Percentiles rank a stretch among this genome's conserved stretches.
phyloP scores from a whole-genome alignment of 1,140 invertebrate genomes.

The Hypsibius dujardini region DNA sequence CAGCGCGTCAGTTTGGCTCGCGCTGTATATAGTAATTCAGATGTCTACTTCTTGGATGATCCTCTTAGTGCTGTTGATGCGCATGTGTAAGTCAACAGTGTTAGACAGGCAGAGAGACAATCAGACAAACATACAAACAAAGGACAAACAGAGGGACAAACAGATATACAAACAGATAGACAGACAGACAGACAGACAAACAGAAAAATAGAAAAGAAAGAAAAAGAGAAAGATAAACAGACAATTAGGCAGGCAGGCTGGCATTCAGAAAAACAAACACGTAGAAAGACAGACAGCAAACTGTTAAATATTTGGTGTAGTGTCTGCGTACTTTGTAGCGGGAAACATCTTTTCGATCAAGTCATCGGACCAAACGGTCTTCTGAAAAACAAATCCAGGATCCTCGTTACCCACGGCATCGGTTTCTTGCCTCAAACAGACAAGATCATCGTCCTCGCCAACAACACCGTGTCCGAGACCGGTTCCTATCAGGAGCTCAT shows the following conservation, averaged over 20 bases:
- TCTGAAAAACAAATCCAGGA: slow-evolving; percentile 53
- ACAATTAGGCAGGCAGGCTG: too few relatives aligned
- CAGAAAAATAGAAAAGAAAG: too few relatives aligned
- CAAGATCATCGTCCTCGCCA: slow-evolving; percentile 63
- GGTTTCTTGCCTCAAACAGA: slow-evolving; percentile 71
- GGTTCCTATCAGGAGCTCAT: slow-evolving; percentile 64
- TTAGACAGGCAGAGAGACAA: too few relatives aligned
- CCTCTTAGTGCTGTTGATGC: slow-evolving; percentile 85
- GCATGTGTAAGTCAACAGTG: slow-evolving; percentile 45
- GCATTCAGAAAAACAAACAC: too few relatives aligned
- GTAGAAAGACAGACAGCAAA: too few relatives aligned
- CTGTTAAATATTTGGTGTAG: too few relatives aligned
- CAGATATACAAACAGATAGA: too few relatives aligned
- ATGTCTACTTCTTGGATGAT: slow-evolving; percentile 83
- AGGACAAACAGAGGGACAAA: too few relatives aligned
- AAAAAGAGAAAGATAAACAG: too few relatives aligned
- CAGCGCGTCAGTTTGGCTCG: slow-evolving; percentile 84
- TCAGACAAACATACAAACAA: too few relatives aligned
- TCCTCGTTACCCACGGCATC: slow-evolving; percentile 74
- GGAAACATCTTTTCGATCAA: slow-evolving; percentile 85
- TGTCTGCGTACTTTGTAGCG: slow-evolving; percentile 27
- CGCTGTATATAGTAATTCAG: slow-evolving; percentile 72
- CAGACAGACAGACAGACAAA: too few relatives aligned
- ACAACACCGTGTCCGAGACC: slow-evolving; percentile 61
- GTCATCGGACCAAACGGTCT: slow-evolving; percentile 61